Base-by-base conservation (phyloP, 2,113 vertebrate species). In the Lampris incognitus region DNA sequence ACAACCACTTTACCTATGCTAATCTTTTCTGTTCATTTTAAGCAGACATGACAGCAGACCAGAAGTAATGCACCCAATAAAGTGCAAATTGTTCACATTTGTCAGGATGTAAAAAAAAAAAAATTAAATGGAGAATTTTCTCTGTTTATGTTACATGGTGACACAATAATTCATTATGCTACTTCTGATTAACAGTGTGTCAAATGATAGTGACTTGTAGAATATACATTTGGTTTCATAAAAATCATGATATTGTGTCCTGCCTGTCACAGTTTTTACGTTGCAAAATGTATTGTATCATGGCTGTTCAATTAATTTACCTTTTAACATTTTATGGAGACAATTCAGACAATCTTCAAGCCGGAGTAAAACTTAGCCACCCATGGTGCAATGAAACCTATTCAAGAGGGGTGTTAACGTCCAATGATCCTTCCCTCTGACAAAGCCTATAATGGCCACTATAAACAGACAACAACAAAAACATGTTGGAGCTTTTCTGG, bases 91-190 rank as follows among this genome's bases (percentile, higher is more conserved):
- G 81, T 58, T 11, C 59, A 60, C 70, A 79, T 78, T 72, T 79
- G 69, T 79, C 69, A 76, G 55, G 40, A 11, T 76, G 82, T 82
- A 66, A 62, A 61, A 72, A 84, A 88, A 67, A 67, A 65, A 83
- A 83, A 81, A 42, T 6, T 60, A 64, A 56, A 55, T 69, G 65
- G 64, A 81, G 76, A 88, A 71, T 82, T 74, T 69, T 56, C 52
- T 62, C 70, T 59, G 69, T 87, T 86, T 79, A 82, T 85, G 83
- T 80, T 41, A 66, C 24, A 49, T 37, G 58, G 50, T 88, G 86
- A 84, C 85, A 90, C 76, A 72, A 69, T 81, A 41, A 88, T 91
- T 81, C 71, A 82, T 87, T 65, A 66, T 73, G 85, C 79, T 59
- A 49, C 49, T 87, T 83, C 85, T 85, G 72, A 82, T 88, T 84